Percentiles rank a stretch among this genome's conserved stretches.
These are phyloP conservation scores for Popillia japonica DNA, from an alignment of 1,140 invertebrate genomes.

Conservation along the genomic window DNA sequence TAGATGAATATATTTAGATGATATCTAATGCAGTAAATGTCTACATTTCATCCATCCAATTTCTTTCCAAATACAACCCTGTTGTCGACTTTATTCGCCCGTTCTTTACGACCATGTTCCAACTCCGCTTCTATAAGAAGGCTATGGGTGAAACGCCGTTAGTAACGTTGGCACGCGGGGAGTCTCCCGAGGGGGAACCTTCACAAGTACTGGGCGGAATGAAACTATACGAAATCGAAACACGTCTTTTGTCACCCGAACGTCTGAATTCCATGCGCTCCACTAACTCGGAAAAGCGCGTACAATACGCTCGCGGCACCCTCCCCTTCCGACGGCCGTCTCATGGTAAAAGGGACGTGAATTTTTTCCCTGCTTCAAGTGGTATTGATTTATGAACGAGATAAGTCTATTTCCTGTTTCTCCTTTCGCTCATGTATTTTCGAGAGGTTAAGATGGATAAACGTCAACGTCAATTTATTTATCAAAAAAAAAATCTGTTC, in stretches of 20 bases:
- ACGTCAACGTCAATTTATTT: too few species aligned
- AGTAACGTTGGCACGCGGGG: background rate
- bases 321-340: background rate
- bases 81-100: background rate
- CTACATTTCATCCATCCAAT: too few species aligned
- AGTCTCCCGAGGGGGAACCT: background rate
- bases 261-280: conserved; percentile 48
- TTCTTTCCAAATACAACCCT: background rate
- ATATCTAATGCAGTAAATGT: too few species aligned
- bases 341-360: background rate
- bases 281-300: conserved; percentile 23
- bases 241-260: conserved; percentile 55
- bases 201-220: conserved; percentile 16
- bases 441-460: too few species aligned
- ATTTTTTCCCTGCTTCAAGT: conserved; percentile 22
- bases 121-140: background rate
- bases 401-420: conserved; percentile 1
- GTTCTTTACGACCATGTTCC: background rate
- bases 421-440: background rate
- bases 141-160: background rate
- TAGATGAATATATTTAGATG: too few species aligned
- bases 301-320: conserved; percentile 18
- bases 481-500: too few species aligned
- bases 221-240: conserved; percentile 54
- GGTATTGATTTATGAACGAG: conserved; percentile 24